Evolutionary conservation across 2,797 vertebrate genomes (phyloP).

Genomic region (Brachyalestes nurse): DNA sequence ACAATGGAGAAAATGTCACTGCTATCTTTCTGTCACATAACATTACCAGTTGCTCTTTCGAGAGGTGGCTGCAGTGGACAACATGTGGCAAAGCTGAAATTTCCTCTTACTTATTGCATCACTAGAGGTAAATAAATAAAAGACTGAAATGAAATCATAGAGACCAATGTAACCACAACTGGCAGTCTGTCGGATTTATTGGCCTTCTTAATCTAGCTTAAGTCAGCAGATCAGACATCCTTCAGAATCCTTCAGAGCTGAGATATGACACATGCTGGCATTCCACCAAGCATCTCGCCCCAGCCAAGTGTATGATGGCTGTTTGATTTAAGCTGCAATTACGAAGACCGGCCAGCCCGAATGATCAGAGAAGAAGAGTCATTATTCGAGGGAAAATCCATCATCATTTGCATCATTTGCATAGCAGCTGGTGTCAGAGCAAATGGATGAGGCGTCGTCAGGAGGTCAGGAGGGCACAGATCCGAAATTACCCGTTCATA

Average conservation of each 20-base stretch:
- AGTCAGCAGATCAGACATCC: constrained; percentile 5
- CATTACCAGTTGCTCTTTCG: too few relatives aligned
- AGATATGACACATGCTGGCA: constrained; percentile 19
- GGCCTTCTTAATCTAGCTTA: not conserved
- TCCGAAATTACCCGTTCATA: constrained; percentile 7
- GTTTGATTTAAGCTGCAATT: constrained; percentile 22
- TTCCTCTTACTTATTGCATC: not conserved
- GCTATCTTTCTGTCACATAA: too few relatives aligned
- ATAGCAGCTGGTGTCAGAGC: not conserved
- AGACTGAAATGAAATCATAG: not conserved
- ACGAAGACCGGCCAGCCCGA: not conserved
- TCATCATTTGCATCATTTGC: constrained; percentile 18
- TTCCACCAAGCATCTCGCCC: not conserved
- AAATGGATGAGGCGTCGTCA: not conserved
- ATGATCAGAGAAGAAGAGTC: not conserved
- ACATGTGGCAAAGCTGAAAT: not conserved
- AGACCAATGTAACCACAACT: not conserved
- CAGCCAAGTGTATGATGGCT: not conserved
- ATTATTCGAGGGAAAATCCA: constrained; percentile 16
- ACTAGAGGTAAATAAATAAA: not conserved
- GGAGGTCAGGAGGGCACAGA: not conserved
- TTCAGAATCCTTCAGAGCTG: not conserved
- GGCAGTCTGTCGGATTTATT: not conserved
- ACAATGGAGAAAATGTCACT: not conserved
- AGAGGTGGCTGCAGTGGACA: not conserved